Evolutionary conservation across 2,797 vertebrate species (phyloP), one percentile per base, ranked within the genome.

Genomic region (Muraenolepis orangiensis): DNA sequence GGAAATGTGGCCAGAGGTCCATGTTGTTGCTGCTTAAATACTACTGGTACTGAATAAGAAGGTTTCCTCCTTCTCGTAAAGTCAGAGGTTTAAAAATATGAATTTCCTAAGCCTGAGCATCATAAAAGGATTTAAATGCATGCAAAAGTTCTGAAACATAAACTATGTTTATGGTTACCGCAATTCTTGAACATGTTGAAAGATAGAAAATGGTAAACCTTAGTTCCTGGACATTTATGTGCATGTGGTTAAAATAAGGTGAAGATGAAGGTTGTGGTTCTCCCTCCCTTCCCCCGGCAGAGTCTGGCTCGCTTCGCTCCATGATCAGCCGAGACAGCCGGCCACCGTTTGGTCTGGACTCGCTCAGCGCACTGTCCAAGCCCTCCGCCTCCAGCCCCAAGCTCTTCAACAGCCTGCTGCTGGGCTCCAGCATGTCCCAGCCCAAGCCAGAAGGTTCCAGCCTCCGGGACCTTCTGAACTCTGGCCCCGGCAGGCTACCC

Each of bases 381-480:
- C 93, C 93, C 40, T 93, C 96, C 0, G 95, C 95, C 0, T 94
- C 97, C 84, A 96, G 96, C 86, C 97, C 98, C 80, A 99, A 99
- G 90, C 94, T 99, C 71, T 99, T 99, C 86, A 99, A 99, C 90
- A 99, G 98, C 86, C 93, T 99, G 73, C 91, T 99, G 80, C 88
- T 99, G 88, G 96, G 98, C 79, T 94, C 97, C 72, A 94, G 94
- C 81, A 94, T 95, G 79, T 91, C 94, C 80, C 97, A 96, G 91
- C 97, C 95, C 82, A 99, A 98, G 91, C 91, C 95, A 0, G 98
- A 99, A 91, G 98, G 98, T 57, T 98, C 96, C 76, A 99, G 98
- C 90, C 95, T 99, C 79, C 93, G 98, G 87, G 97, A 99, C 89
- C 93, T 99, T 76, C 97, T 99, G 74, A 98, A 99, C 90, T 96